Evolutionary conservation across 2,888 invertebrate genomes (phyloP).

Genomic region (Ariolimax columbianus): DNA sequence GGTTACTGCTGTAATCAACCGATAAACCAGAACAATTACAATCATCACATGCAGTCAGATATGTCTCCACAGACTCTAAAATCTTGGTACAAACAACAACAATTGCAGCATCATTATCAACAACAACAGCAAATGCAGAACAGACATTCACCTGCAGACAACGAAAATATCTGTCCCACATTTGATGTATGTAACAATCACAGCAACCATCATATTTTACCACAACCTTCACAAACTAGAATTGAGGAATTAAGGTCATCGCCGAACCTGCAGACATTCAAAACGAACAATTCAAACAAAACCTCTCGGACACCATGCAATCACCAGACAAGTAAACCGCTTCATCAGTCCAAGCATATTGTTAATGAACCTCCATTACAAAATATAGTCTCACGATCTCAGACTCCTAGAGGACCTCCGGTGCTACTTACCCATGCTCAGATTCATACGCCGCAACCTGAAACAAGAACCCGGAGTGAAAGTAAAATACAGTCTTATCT

Average conservation of each 20-base stretch:
- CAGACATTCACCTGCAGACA: slow-evolving; percentile 24
- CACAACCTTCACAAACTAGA: slow-evolving; percentile 5
- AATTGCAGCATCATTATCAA: slow-evolving; percentile 6
- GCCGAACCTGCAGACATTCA: neutral
- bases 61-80: neutral
- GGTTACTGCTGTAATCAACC: slow-evolving; percentile 21
- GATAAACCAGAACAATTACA: neutral
- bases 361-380: neutral
- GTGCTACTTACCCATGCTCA: slow-evolving; percentile 26
- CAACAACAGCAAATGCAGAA: slow-evolving; percentile 20
- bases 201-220: slow-evolving; percentile 25
- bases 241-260: neutral
- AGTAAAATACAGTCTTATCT: neutral
- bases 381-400: neutral
- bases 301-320: neutral
- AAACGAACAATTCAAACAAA: neutral
- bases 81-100: slow-evolving; percentile 11
- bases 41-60: neutral
- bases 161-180: neutral
- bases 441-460: slow-evolving; percentile 20
- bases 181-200: slow-evolving; percentile 26
- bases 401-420: neutral
- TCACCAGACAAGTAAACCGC: neutral
- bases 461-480: neutral
- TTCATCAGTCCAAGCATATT: neutral